Evolutionary conservation across 2,113 vertebrate genomes (phyloP).

Genomic region (Amphiprion percula): DNA sequence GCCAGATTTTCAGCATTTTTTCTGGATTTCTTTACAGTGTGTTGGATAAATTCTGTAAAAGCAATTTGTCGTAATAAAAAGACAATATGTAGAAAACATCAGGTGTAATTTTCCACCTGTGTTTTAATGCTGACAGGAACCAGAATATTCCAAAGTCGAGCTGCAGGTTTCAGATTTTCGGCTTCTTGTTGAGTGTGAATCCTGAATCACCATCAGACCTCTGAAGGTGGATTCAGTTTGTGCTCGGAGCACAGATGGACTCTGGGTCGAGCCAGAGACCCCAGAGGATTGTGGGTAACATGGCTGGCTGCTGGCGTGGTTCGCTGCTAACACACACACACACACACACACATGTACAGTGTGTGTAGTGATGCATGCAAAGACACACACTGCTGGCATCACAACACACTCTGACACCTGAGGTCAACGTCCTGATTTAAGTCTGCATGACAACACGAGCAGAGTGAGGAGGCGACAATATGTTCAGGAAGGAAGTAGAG

Average conservation of each 20-base stretch:
- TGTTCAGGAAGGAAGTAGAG: not conserved
- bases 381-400: constrained; percentile 45
- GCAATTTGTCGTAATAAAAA: too few relatives aligned
- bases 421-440: constrained; percentile 71
- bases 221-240: constrained; percentile 10
- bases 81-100: too few relatives aligned
- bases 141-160: too few relatives aligned
- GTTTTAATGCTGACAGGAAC: too few relatives aligned
- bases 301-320: not conserved
- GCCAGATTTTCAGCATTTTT: too few relatives aligned
- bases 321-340: constrained; percentile 26
- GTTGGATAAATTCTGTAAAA: too few relatives aligned
- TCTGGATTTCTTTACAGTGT: too few relatives aligned
- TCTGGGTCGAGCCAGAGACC: constrained; percentile 63
- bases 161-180: not conserved
- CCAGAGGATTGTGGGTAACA: constrained; percentile 72
- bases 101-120: too few relatives aligned
- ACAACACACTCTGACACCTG: constrained; percentile 64
- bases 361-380: constrained; percentile 51
- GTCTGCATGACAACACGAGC: constrained; percentile 43
- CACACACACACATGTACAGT: constrained; percentile 1
- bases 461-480: not conserved
- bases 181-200: not conserved
- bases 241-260: constrained; percentile 65
- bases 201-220: not conserved